phyloP scores from a whole-genome alignment of 53 echinoderm and acorn worm species.

The Echinometra lucunter region DNA sequence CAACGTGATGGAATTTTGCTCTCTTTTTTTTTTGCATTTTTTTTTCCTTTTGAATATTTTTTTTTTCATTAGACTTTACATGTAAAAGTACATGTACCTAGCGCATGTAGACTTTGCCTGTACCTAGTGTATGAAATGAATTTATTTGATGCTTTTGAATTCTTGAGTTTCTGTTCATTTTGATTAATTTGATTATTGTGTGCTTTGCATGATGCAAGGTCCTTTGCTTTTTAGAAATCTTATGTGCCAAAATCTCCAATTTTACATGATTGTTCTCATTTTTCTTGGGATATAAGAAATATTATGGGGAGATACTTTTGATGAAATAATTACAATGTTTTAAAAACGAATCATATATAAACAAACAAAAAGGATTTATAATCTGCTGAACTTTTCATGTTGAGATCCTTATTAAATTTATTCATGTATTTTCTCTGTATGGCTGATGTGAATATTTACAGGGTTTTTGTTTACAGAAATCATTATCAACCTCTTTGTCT shows the following conservation, averaged over 20 bases:
- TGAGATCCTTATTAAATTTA: neutral
- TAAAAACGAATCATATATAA: too few relatives aligned
- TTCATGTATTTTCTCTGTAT: neutral
- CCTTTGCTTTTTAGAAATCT: neutral
- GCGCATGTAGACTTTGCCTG: too few relatives aligned
- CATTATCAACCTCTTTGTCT: neutral
- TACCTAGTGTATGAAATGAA: too few relatives aligned
- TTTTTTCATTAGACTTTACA: too few relatives aligned
- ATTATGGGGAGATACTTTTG: neutral
- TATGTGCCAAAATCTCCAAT: neutral
- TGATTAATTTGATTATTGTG: neutral
- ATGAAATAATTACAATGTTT: neutral
- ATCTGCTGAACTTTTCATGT: neutral
- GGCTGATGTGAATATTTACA: neutral
- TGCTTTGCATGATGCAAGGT: neutral
- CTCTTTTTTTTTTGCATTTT: too few relatives aligned
- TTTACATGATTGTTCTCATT: neutral
- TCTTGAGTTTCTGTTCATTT: neutral
- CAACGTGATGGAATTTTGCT: neutral
- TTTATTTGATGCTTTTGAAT: neutral
- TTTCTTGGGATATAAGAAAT: neutral
- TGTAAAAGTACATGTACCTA: too few relatives aligned
- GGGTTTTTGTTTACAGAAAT: neutral
- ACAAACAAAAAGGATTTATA: neutral
- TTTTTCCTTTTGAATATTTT: too few relatives aligned